Base-by-base conservation (phyloP, 2,888 invertebrate genomes). In the Drepana falcataria region DNA sequence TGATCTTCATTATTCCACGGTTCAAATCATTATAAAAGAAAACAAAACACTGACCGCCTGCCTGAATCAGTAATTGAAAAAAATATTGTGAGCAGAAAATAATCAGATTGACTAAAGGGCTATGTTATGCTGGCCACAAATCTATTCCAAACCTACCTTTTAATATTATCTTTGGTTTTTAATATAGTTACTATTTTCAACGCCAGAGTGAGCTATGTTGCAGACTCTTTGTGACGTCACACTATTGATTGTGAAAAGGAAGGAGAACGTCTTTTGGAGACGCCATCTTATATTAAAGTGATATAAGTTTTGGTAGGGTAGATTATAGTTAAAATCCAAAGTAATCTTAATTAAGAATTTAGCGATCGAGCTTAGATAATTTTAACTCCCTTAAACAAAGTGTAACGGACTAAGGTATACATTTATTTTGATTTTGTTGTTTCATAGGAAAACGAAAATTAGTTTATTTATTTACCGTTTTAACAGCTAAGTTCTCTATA, bases 401-500 rank as follows among this genome's bases (percentile, higher is more conserved):
- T 93, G 93, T 94, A 93, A 94, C 94, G 95, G 94, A 95, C 95
- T 95, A 94, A 95, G 94, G 95, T 95, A 93, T 84, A 91, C 75
- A 68, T 73, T 78, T 91, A 92, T 92, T 92, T 92, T 79, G 68
- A 68, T 77, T 74, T 81, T 84, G 77, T 76, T 79, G 72, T 77
- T 77, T 71, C 70, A 58, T 64, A 63, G 61, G 77, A 68, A 67
- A 65, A 72, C 73, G 74, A 71, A 83, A 83, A 78, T 82, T 81
- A 75, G 84, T 89, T 87, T 90, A 87, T 89, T 87, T 90, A 87
- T 90, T 87, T 89, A 89, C 87, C 78, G 86, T 87, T 85, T 79
- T 73, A 74, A 61, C 71, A 40, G 44, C 35, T 6, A 35, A 71
- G 68, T 73, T 74, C 72, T 74, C 68, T 79, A 73, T 79, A 79